These are phyloP conservation scores for Blastobasis lacticolella DNA, from an alignment of 2,888 invertebrate species.

Conservation along the genomic window DNA sequence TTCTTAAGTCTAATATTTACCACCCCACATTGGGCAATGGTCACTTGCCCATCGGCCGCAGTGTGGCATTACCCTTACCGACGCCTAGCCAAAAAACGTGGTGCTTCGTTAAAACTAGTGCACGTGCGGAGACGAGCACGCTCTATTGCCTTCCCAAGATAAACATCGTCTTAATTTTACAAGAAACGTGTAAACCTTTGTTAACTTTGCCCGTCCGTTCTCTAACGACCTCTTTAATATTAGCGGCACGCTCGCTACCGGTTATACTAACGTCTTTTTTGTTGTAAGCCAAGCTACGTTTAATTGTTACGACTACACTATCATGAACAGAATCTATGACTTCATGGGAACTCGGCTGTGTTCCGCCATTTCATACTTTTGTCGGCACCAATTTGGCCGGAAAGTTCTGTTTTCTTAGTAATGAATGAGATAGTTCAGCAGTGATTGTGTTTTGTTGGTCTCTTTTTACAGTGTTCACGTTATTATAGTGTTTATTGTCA, in stretches of 20 bases:
- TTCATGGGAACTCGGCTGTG: slow-evolving; percentile 57
- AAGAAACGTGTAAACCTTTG: slow-evolving; percentile 61
- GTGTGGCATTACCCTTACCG: too few relatives aligned
- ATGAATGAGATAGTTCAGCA: slow-evolving; percentile 49
- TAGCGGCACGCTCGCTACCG: slow-evolving; percentile 67
- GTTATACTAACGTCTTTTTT: slow-evolving; percentile 45
- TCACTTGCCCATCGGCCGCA: too few relatives aligned
- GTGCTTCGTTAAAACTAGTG: slow-evolving; percentile 56
- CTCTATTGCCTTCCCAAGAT: slow-evolving; percentile 55
- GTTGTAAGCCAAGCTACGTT: slow-evolving; percentile 44
- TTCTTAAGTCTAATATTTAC: too few relatives aligned
- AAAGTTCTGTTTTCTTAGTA: slow-evolving; percentile 53
- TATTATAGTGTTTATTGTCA: slow-evolving; percentile 48
- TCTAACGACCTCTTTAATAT: slow-evolving; percentile 55
- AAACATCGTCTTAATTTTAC: slow-evolving; percentile 66
- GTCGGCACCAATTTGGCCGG: slow-evolving; percentile 46
- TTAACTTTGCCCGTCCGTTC: slow-evolving; percentile 30
- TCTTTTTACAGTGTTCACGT: slow-evolving; percentile 39
- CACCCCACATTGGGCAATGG: too few relatives aligned
- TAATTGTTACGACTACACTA: slow-evolving; percentile 62
- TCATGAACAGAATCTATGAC: slow-evolving; percentile 56
- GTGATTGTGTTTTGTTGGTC: slow-evolving; percentile 36
- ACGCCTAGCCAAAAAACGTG: slow-evolving; percentile 19
- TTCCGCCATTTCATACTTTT: slow-evolving; percentile 57
- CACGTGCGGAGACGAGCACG: slow-evolving; percentile 57